Conservation (phyloP, 2,113 vertebrate genomes). For the Pygoscelis antarcticus region DNA sequence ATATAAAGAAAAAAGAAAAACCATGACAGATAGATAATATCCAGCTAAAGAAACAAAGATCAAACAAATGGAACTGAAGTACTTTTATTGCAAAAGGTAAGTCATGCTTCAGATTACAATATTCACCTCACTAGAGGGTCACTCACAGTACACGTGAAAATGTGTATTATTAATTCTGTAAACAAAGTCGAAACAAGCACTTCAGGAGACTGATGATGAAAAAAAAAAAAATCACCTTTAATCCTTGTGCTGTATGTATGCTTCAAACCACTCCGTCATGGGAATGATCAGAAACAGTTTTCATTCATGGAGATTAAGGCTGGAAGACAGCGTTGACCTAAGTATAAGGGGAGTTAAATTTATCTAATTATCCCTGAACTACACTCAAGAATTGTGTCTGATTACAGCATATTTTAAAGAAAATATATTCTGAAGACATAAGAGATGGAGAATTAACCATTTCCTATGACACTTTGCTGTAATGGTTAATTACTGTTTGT, state of each 20-base stretch:
- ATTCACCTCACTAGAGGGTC: background rate
- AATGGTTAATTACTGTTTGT: background rate
- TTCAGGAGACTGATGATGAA: background rate
- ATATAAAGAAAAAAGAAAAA: background rate
- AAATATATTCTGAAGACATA: background rate
- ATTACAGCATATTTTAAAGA: background rate
- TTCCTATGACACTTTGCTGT: background rate
- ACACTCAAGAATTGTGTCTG: background rate
- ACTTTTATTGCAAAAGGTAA: background rate
- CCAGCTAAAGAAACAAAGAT: background rate
- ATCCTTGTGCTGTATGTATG: background rate
- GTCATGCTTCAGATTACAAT: background rate
- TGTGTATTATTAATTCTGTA: background rate
- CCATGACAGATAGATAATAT: background rate
- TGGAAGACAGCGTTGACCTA: background rate
- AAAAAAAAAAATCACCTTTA: background rate
- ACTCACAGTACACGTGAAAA: background rate
- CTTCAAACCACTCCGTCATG: background rate
- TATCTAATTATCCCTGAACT: background rate
- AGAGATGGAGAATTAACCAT: background rate
- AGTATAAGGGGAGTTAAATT: background rate
- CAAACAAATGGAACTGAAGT: background rate
- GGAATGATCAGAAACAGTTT: background rate
- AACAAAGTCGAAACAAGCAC: background rate
- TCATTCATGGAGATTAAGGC: background rate